These are phyloP conservation scores for Stegostoma tigrinum DNA, from an alignment of 2,113 vertebrate genomes.

Conservation along the genomic window DNA sequence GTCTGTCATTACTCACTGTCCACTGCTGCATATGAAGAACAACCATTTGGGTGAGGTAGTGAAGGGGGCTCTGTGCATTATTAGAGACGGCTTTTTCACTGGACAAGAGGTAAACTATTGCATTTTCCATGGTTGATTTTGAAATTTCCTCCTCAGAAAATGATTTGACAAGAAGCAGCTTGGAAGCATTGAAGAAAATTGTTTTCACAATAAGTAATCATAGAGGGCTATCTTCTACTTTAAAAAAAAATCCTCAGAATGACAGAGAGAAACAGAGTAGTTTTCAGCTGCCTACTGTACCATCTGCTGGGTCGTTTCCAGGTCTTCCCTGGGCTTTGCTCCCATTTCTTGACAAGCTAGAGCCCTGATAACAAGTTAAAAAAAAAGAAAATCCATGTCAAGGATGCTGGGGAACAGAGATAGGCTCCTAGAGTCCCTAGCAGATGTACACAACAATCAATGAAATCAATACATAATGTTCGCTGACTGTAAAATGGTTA, in stretches of 20 bases:
- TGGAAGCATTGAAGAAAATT: slow-evolving; percentile 24
- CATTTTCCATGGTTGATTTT: neutral
- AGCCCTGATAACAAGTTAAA: neutral
- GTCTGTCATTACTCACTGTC: neutral
- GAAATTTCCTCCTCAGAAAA: neutral
- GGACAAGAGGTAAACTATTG: neutral
- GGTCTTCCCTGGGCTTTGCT: neutral
- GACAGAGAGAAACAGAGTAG: neutral
- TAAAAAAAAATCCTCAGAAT: neutral
- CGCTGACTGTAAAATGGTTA: slow-evolving; percentile 52
- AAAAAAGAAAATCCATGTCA: slow-evolving; percentile 26
- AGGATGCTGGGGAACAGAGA: slow-evolving; percentile 30
- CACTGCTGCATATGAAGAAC: neutral
- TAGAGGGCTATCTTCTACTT: neutral
- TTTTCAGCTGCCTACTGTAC: slow-evolving; percentile 31
- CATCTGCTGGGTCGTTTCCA: slow-evolving; percentile 38
- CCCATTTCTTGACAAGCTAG: neutral
- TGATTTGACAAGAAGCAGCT: neutral
- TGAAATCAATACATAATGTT: slow-evolving; percentile 61
- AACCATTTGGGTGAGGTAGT: neutral
- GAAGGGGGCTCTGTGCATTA: neutral
- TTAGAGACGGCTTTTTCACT: neutral
- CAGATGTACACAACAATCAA: slow-evolving; percentile 55
- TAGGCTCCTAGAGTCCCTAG: slow-evolving; percentile 37
- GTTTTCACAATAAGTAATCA: neutral